Evolutionary conservation across 2,888 invertebrate species (phyloP), one percentile per base, ranked within the genome.

Genomic region (Pandemis heparana): DNA sequence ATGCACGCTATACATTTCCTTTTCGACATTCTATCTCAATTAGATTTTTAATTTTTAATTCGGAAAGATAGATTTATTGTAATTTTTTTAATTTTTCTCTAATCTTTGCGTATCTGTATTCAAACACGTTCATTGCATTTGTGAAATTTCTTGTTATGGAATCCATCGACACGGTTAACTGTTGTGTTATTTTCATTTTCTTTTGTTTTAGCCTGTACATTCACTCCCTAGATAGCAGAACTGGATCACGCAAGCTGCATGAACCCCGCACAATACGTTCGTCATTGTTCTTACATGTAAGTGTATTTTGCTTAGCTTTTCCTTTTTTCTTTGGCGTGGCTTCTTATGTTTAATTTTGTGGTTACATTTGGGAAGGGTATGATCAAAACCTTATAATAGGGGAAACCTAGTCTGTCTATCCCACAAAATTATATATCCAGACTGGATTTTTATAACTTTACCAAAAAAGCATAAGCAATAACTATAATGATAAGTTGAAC

Each of bases 161-260:
- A 64, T 46, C 53, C 67, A 53, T 65, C 53, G 62, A 63, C 67
- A 56, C 62, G 59, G 41, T 46, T 14, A 59, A 65, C 48, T 48
- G 48, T 63, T 59, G 48, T 60, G 32, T 70, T 61, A 64, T 68
- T 66, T 76, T 77, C 74, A 53, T 70, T 75, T 62, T 61, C 51
- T 38, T 72, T 56, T 76, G 81, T 87, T 90, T 87, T 89, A 89
- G 87, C 83, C 81, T 86, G 80, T 88, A 83, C 83, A 84, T 87
- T 88, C 86, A 88, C 85, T 87, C 82, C 86, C 83, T 91, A 91
- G 90, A 89, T 89, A 90, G 86, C 85, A 78, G 88, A 85, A 82
- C 86, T 81, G 85, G 89, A 85, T 86, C 86, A 88, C 89, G 83
- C 86, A 86, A 87, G 88, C 87, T 88, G 92, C 92, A 93, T 92